Percentiles rank a stretch among this genome's conserved stretches.
Conservation (phyloP, 2,113 vertebrate species). For the Gallinago paraguaiae region DNA sequence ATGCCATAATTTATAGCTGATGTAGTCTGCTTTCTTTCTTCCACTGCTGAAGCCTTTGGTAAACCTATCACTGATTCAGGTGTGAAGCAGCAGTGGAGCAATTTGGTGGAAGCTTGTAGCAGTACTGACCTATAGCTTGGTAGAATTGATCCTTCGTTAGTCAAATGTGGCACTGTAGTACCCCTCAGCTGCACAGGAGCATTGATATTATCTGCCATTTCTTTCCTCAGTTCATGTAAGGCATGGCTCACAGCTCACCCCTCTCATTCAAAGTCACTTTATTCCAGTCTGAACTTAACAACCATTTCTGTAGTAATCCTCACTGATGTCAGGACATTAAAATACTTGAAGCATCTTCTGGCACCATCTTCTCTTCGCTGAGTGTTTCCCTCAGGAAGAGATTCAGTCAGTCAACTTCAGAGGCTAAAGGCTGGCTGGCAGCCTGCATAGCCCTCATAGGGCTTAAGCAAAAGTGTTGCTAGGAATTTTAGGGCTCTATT, state of each 20-base stretch:
- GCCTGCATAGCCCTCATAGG: background rate
- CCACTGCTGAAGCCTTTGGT: background rate
- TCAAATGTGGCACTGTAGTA: background rate
- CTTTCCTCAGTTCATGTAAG: background rate
- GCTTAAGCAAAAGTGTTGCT: background rate
- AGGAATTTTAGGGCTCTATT: background rate
- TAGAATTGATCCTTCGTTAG: background rate
- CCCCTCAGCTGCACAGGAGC: background rate
- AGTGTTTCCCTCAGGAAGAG: background rate
- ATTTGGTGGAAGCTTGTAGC: background rate
- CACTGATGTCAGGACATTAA: background rate
- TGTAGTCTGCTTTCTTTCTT: background rate
- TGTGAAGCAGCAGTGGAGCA: background rate
- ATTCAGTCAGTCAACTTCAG: background rate
- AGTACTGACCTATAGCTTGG: background rate
- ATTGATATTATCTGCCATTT: background rate
- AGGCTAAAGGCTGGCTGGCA: background rate
- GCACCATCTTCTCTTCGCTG: background rate
- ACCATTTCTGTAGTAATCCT: background rate
- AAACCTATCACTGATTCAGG: background rate
- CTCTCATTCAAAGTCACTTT: background rate
- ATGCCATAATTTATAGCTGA: background rate
- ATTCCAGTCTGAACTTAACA: background rate
- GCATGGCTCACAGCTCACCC: background rate
- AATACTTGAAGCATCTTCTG: background rate